Percentiles rank a stretch among this genome's conserved stretches.
These are phyloP conservation scores for Aphidoletes aphidimyza DNA, from an alignment of 2,888 invertebrate genomes.

Conservation along the genomic window DNA sequence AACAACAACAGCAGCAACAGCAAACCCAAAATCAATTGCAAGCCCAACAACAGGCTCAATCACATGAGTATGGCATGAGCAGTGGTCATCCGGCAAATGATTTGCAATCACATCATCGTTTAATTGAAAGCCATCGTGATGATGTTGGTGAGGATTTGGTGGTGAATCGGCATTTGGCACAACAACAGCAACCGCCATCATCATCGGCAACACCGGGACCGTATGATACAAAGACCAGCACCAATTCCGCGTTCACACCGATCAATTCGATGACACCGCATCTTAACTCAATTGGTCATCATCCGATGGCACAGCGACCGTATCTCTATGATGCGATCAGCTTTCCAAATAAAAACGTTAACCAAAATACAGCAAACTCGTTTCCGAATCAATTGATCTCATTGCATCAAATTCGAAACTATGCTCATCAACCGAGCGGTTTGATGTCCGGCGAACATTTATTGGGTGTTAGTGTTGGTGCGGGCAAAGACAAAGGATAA, in stretches of 20 bases:
- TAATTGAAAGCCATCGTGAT: conserved; percentile 55
- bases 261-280: conserved; percentile 90
- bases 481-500: conserved; percentile 62
- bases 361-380: conserved; percentile 74
- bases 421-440: conserved; percentile 86
- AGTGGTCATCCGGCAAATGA: conserved; percentile 58
- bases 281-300: conserved; percentile 75
- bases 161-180: conserved; percentile 56
- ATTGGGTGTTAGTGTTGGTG: conserved; percentile 67
- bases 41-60: conserved; percentile 72
- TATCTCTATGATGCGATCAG: conserved; percentile 94
- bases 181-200: conserved; percentile 59
- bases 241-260: conserved; percentile 92
- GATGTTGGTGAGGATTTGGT: conserved; percentile 58
- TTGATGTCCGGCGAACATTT: conserved; percentile 77
- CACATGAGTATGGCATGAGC: conserved; percentile 67
- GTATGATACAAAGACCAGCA: conserved; percentile 69
- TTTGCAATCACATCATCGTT: conserved; percentile 56
- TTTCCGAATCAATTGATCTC: conserved; percentile 95
- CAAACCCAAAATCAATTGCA: conserved; percentile 58
- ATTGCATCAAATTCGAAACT: conserved; percentile 95
- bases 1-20: conserved; percentile 56
- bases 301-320: conserved; percentile 78
- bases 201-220: conserved; percentile 60
- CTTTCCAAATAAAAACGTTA: conserved; percentile 79